Conservation (phyloP, 2,797 vertebrate genomes). For the Acrossocheilus wenchowensis region DNA sequence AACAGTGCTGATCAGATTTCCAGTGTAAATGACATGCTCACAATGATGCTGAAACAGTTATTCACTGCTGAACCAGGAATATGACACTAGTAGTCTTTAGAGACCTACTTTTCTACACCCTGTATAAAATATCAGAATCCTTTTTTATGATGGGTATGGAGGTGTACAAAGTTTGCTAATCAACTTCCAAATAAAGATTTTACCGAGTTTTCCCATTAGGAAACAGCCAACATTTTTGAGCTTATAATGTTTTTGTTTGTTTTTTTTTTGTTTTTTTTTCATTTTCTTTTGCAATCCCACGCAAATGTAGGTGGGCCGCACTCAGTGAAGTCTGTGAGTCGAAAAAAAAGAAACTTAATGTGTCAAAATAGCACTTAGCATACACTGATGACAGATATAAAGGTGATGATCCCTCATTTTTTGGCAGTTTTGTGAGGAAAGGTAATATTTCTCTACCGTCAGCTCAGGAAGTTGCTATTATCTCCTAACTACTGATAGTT, state of each 20-base stretch:
- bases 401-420: slow-evolving; percentile 15
- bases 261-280: no score
- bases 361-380: slow-evolving; percentile 18
- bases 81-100: slow-evolving; percentile 1
- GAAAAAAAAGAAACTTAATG: background rate
- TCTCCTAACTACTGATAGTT: slow-evolving; percentile 16
- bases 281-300: background rate
- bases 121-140: background rate
- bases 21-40: background rate
- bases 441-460: slow-evolving; percentile 41
- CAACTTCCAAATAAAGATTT: background rate
- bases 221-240: background rate
- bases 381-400: slow-evolving; percentile 45
- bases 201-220: background rate
- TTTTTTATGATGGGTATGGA: background rate
- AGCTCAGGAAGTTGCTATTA: slow-evolving; percentile 49
- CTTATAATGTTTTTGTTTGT: background rate
- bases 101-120: background rate
- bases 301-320: background rate
- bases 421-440: slow-evolving; percentile 24
- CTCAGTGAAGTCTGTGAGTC: background rate
- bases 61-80: background rate
- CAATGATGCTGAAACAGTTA: background rate
- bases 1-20: slow-evolving; percentile 33
- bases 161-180: background rate